A percentile compares a stretch with the other conserved stretches of the same genome.
Evolutionary conservation across 2,888 invertebrate species (phyloP).

Genomic region (Bugulina stolonifera): DNA sequence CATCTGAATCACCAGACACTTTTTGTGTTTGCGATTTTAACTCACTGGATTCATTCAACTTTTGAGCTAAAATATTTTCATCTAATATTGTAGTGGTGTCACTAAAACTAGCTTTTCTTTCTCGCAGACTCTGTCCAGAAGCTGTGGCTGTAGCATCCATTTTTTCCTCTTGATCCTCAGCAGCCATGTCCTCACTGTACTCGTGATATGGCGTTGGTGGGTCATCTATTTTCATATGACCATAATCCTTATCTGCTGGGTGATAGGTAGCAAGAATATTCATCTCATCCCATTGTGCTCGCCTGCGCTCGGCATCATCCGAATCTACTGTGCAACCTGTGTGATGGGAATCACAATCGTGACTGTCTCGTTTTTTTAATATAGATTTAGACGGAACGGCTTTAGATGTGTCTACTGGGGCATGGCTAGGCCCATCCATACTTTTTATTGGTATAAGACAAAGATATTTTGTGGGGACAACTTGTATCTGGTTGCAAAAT

Average conservation of each 20-base stretch:
- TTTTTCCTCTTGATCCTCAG: slow-evolving; percentile 39
- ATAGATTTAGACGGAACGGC: neutral
- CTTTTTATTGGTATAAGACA: too few species aligned
- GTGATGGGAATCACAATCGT: neutral
- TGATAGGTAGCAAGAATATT: slow-evolving; percentile 97
- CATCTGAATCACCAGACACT: neutral
- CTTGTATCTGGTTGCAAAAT: too few species aligned
- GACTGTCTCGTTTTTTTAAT: slow-evolving; percentile 7
- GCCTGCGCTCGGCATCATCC: neutral
- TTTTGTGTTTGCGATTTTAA: neutral
- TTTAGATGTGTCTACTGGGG: neutral
- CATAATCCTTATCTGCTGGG: slow-evolving; percentile 96
- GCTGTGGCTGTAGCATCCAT: slow-evolving; percentile 57
- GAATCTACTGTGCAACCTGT: neutral
- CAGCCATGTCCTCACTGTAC: slow-evolving; percentile 53
- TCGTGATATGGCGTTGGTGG: slow-evolving; percentile 89
- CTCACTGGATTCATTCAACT: neutral
- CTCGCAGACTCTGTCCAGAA: slow-evolving; percentile 31
- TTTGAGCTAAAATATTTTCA: slow-evolving; percentile 56
- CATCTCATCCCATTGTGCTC: slow-evolving; percentile 72
- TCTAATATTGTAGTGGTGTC: slow-evolving; percentile 32
- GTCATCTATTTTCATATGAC: slow-evolving; percentile 88
- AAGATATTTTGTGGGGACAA: too few species aligned
- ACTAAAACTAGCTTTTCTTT: slow-evolving; percentile 43
- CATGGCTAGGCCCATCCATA: slow-evolving; percentile 7